Evolutionary conservation across 2,888 invertebrate genomes (phyloP).

Genomic region (Sphaerophoria rueppellii): DNA sequence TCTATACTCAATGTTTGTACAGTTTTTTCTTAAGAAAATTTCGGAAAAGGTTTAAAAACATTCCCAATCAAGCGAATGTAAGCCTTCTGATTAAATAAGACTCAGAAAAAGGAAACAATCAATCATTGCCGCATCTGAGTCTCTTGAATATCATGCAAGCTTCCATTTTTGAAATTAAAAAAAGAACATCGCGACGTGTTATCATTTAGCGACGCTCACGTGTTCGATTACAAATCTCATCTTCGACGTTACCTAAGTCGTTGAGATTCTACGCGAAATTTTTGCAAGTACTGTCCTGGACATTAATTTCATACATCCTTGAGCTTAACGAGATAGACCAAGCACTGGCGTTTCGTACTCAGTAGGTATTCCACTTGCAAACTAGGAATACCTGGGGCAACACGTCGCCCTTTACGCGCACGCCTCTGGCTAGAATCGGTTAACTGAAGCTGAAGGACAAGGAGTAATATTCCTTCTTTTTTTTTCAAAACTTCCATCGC

Average conservation of each 20-base stretch:
- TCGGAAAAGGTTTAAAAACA: conserved; percentile 1
- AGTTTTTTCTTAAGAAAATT: neutral
- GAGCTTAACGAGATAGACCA: conserved; percentile 1
- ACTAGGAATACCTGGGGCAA: neutral
- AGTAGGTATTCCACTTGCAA: neutral
- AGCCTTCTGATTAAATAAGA: conserved; percentile 22
- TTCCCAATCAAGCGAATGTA: neutral
- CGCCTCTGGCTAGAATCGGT: neutral
- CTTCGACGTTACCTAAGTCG: conserved; percentile 45
- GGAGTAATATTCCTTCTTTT: conserved; percentile 26
- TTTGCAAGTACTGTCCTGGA: conserved; percentile 20
- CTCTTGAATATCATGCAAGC: neutral
- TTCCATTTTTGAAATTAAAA: neutral
- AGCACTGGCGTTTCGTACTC: neutral
- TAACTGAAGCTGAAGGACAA: neutral
- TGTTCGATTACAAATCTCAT: conserved; percentile 41
- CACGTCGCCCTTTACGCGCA: neutral
- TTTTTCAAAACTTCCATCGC: conserved; percentile 10
- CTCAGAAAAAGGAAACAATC: conserved; percentile 24
- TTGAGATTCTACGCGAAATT: conserved; percentile 40
- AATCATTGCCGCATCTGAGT: conserved; percentile 18
- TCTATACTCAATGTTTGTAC: conserved; percentile 8
- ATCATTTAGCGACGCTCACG: conserved; percentile 29
- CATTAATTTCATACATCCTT: conserved; percentile 45
- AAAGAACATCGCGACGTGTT: conserved; percentile 5